Conservation (phyloP, 2,113 vertebrate genomes). For the Macquaria ambigua region DNA sequence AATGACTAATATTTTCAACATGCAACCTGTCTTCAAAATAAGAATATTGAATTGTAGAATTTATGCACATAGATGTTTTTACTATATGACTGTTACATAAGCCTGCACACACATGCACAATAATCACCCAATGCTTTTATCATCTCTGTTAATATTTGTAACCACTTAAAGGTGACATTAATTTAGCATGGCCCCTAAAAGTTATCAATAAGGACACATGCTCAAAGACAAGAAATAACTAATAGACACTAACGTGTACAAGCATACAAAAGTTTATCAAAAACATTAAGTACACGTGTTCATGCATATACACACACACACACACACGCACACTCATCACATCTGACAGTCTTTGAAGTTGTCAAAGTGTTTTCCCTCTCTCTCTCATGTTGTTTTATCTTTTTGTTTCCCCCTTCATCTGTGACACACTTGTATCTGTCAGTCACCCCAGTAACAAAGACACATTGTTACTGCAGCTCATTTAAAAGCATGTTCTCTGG, state of each 20-base stretch:
- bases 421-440: slow-evolving; percentile 57
- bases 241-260: background rate
- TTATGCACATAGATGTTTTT: background rate
- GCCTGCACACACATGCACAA: background rate
- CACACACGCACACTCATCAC: background rate
- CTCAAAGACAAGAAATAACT: background rate
- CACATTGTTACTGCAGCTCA: slow-evolving; percentile 54
- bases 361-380: slow-evolving; percentile 43
- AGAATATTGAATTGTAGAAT: background rate
- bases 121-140: background rate
- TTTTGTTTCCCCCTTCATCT: slow-evolving; percentile 48
- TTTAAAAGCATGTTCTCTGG: slow-evolving; percentile 54
- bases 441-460: slow-evolving; percentile 68
- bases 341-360: slow-evolving; percentile 66
- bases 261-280: background rate
- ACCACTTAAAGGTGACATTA: slow-evolving; percentile 1
- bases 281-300: slow-evolving; percentile 4
- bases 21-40: background rate
- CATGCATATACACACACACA: background rate
- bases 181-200: background rate
- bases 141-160: slow-evolving; percentile 9
- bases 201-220: background rate
- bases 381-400: slow-evolving; percentile 63
- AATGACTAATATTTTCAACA: background rate
- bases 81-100: background rate